Evolutionary conservation across 2,888 invertebrate species (phyloP), one percentile per base, ranked within the genome.

Genomic region (Polyommatus iphigenia): DNA sequence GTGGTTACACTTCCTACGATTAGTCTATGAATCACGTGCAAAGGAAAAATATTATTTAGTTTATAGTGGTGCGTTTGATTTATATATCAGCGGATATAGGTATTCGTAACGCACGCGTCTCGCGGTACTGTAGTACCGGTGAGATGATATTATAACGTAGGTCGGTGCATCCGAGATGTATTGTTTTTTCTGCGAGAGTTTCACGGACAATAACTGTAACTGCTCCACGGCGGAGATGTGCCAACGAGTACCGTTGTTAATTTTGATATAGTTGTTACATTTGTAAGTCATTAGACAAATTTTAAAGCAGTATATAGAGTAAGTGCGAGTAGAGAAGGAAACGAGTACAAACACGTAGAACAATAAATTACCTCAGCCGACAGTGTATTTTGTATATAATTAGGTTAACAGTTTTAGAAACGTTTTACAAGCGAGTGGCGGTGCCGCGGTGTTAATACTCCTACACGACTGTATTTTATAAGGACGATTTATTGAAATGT

Each of bases 371-470:
- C 93, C 93, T 93, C 93, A 93, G 84, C 82, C 83, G 85, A 91
- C 92, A 92, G 91, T 88, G 91, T 92, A 92, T 75, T 67, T 89
- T 92, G 90, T 93, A 91, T 87, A 91, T 91, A 92, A 83, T 77
- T 84, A 85, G 85, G 84, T 81, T 80, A 87, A 86, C 87, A 80
- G 84, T 85, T 87, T 87, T 86, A 85, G 85, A 82, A 82, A 82
- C 82, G 82, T 91, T 91, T 87, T 89, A 87, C 86, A 88, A 82
- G 87, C 83, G 86, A 89, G 84, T 89, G 89, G 89, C 88, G 77
- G 79, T 82, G 79, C 79, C 80, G 78, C 78, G 41, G 78, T 77
- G 81, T 82, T 84, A 71, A 67, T 77, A 76, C 77, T 86, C 85
- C 78, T 85, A 88, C 90, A 88, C 88, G 88, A 87, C 84, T 84